Evolutionary conservation across 2,113 vertebrate species (phyloP), one percentile per base, ranked within the genome.

Genomic region (Uria lomvia): DNA sequence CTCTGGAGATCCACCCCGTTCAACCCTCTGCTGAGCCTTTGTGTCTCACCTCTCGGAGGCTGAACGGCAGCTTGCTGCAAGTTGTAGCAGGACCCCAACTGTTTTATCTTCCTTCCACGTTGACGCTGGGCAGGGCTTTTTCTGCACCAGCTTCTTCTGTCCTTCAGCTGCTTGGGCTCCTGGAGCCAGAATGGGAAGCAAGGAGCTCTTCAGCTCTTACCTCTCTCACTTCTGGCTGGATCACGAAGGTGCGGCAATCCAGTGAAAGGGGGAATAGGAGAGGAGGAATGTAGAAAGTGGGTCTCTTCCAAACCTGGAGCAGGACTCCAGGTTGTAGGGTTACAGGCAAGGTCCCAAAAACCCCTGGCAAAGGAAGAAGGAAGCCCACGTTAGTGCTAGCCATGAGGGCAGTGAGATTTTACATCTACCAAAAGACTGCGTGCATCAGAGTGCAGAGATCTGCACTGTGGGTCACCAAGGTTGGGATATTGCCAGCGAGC

Each of bases 391-490:
- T 42, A 40, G 22, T 17, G 10, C 32, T 80, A 47, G 22, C 43
- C 4, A 0, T 20, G 56, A 34, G 22, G 5, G 19, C 4, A 3
- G 22, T 38, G 34, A 27, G 40, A 56, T 95, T 83, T 76, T 45
- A 26, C 38, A 18, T 40, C 74, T 71, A 3, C 42, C 30, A 22
- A 30, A 73, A 66, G 55, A 14, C 67, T 71, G 45, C 0, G 0
- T 15, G 8, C 24, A 9, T 63, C 49, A 59, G 20, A 30, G 43
- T 2, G 2, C 27, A 18, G 72, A 72, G 22, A 30, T 74, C 8
- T 53, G 63, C 1, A 2, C 30, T 38, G 11, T 58, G n/a, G 22
- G 21, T 86, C 30, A 34, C 9, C 0, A 0, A 38, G 40, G 47
- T 30, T 7, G 1, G 75, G n/a, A 20, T 65, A 21, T 77, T 79